Evolutionary conservation across 2,797 vertebrate genomes (phyloP), one percentile per base, ranked within the genome.

Genomic region (Cetoscarus ocellatus): DNA sequence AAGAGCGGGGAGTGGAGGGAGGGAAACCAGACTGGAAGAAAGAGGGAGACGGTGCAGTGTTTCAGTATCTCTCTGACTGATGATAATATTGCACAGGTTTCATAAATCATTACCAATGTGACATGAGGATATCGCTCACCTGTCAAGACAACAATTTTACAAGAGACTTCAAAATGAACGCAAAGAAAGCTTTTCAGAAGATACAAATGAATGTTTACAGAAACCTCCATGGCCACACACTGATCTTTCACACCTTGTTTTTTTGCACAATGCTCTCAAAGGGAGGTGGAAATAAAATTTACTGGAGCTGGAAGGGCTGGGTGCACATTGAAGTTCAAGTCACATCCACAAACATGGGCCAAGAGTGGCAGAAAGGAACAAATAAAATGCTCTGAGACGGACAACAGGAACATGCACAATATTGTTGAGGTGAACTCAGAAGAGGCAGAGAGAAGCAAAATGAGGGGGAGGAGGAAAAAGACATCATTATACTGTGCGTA

Each of bases 31-130:
- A 65, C 54, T 48, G 63, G 27, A 27, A 13, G 34, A 56, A 35
- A 68, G 49, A 66, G n/a, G 9, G 52, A 49, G 59, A 59, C 66
- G 50, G 45, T 58, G 67, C 50, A 77, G 67, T 60, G 51, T 80
- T 85, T 73, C 64, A 53, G 58, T n/a, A 63, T 79, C 54, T 79
- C 54, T 80, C 62, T 85, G 85, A 84, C 63, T 66, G 84, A 85
- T 83, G 72, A 70, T 78, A 66, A 79, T 73, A 61, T 62, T 52
- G 15, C 17, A n/a, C n/a, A 44, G 57, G 69, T 77, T 71, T 52
- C 75, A 86, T 89, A 82, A 61, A 83, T 90, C 80, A 83, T 14
- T 47, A 63, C 73, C 48, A 53, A 54, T 75, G 50, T 61, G 83
- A 73, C 77, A 64, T 45, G 3, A 53, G 15, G 48, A 77, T 35